phyloP scores from a whole-genome alignment of 1,140 invertebrate genomes.

The Bombus impatiens region DNA sequence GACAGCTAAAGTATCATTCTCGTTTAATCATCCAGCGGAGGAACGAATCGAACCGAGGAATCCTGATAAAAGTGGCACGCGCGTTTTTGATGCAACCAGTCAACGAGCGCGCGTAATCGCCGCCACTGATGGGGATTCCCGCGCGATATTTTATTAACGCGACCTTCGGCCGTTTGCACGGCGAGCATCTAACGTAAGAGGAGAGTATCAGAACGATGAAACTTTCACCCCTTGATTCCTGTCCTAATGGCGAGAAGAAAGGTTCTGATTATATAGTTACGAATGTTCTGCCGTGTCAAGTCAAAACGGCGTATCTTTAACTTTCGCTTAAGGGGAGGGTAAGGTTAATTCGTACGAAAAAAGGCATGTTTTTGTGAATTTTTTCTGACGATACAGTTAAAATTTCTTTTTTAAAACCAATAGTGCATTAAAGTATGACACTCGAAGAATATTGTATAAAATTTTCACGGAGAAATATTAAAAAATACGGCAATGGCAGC shows the following conservation, averaged over 20 bases:
- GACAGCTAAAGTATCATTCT: background rate
- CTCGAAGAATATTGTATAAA: too few relatives aligned
- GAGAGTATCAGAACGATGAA: background rate
- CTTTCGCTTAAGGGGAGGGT: too few relatives aligned
- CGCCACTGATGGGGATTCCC: background rate
- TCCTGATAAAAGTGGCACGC: background rate
- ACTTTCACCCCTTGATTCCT: background rate
- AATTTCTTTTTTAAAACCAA: too few relatives aligned
- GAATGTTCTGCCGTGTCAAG: too few relatives aligned
- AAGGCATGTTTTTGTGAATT: too few relatives aligned
- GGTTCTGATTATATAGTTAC: too few relatives aligned
- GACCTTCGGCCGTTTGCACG: background rate
- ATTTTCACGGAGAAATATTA: too few relatives aligned
- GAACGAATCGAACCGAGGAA: background rate
- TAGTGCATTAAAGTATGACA: too few relatives aligned
- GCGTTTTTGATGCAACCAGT: background rate
- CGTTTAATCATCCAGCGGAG: background rate
- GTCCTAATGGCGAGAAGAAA: background rate
- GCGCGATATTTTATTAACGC: slow-evolving; percentile 17
- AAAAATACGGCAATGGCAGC: too few relatives aligned
- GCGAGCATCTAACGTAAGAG: background rate
- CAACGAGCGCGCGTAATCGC: slow-evolving; percentile 7
- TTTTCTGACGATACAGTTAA: too few relatives aligned
- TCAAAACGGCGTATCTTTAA: too few relatives aligned
- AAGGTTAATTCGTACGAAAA: too few relatives aligned